Percentiles rank a stretch among this genome's conserved stretches.
Conservation (phyloP, 2,113 vertebrate species). For the Sturnira hondurensis region DNA sequence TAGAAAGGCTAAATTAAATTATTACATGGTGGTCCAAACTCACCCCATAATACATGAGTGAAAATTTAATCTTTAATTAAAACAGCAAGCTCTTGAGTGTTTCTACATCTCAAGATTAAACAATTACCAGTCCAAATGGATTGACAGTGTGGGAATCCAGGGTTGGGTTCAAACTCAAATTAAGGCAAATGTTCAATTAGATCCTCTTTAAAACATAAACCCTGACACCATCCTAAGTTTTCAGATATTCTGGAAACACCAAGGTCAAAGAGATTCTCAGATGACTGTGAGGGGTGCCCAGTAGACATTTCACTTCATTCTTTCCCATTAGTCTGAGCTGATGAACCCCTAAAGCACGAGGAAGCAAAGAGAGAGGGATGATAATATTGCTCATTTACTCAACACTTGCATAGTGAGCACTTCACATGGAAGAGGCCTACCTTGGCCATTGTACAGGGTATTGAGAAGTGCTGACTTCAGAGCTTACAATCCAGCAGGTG, state of each 20-base stretch:
- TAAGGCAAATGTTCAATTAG: background rate
- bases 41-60: background rate
- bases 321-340: background rate
- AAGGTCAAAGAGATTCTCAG: background rate
- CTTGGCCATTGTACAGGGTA: background rate
- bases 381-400: background rate
- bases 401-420: background rate
- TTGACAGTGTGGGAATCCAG: background rate
- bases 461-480: background rate
- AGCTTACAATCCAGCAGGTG: background rate
- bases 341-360: background rate
- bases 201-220: background rate
- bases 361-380: background rate
- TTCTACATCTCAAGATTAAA: background rate
- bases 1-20: background rate
- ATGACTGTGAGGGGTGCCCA: background rate
- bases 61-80: background rate
- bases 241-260: background rate
- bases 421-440: background rate
- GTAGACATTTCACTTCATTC: background rate
- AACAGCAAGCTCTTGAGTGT: background rate
- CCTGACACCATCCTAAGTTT: background rate
- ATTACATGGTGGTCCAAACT: background rate
- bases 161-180: background rate
- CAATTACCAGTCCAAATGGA: background rate